Conservation (phyloP, 2,888 invertebrate species). For the Plagiodera versicolora region DNA sequence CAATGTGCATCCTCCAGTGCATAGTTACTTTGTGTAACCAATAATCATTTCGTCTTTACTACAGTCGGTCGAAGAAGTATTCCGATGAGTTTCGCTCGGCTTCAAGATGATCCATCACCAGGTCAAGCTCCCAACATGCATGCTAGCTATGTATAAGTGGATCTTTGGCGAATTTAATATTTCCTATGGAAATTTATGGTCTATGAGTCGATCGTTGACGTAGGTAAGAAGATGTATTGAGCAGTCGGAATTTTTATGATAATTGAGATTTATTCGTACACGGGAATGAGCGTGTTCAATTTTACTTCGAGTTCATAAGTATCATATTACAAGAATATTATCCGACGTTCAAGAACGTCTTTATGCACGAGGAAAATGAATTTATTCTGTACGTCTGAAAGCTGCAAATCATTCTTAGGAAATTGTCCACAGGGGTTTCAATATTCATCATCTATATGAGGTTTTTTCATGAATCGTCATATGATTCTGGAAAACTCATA, state of each 20-base stretch:
- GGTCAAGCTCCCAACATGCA: slow-evolving; percentile 37
- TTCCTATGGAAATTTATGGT: slow-evolving; percentile 47
- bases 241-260: slow-evolving; percentile 43
- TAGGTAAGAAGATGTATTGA: slow-evolving; percentile 50
- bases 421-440: too few relatives aligned
- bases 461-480: too few relatives aligned
- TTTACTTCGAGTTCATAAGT: slow-evolving; percentile 2
- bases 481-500: too few relatives aligned
- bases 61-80: slow-evolving; percentile 35
- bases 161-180: slow-evolving; percentile 47
- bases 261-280: slow-evolving; percentile 30
- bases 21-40: slow-evolving; percentile 49
- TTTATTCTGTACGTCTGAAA: too few relatives aligned
- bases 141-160: slow-evolving; percentile 41
- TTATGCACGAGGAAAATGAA: not conserved
- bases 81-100: slow-evolving; percentile 9
- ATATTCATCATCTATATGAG: too few relatives aligned
- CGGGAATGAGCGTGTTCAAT: slow-evolving; percentile 14
- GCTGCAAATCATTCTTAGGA: too few relatives aligned
- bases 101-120: slow-evolving; percentile 18
- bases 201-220: slow-evolving; percentile 43
- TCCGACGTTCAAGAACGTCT: slow-evolving; percentile 3
- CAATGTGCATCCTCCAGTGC: slow-evolving; percentile 40
- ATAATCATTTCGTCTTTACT: slow-evolving; percentile 53
- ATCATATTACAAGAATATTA: slow-evolving; percentile 1